These are phyloP conservation scores for Blennius ocellaris DNA, from an alignment of 2,113 vertebrate species.

Conservation along the genomic window DNA sequence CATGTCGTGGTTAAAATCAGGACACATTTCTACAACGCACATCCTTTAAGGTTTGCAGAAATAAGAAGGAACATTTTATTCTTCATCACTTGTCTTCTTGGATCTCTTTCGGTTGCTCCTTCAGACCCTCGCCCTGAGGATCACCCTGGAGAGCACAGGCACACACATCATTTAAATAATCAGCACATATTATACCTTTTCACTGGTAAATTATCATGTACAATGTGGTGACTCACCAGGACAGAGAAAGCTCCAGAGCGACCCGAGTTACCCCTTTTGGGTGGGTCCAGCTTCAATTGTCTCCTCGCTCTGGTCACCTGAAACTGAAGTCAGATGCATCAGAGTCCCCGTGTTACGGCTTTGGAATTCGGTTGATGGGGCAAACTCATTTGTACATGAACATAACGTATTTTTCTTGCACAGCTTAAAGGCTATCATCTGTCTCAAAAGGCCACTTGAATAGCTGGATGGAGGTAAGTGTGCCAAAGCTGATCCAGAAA, in stretches of 20 bases:
- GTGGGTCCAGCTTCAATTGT: constrained; percentile 59
- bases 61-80: constrained; percentile 12
- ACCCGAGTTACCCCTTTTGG: constrained; percentile 54
- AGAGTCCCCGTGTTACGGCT: no score
- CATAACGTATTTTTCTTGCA: background rate
- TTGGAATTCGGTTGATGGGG: background rate
- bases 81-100: constrained; percentile 14
- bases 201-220: background rate
- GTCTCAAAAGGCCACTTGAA: constrained; percentile 7
- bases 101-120: constrained; percentile 33
- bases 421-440: no score
- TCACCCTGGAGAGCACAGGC: constrained; percentile 62
- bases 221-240: constrained; percentile 56
- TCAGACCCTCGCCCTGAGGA: constrained; percentile 45
- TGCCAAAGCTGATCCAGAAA: constrained; percentile 8
- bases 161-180: background rate
- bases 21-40: constrained; percentile 5
- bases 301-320: constrained; percentile 75
- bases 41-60: constrained; percentile 2
- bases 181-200: background rate
- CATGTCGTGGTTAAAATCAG: constrained; percentile 11
- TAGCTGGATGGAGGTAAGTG: background rate
- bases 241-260: constrained; percentile 68
- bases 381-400: background rate
- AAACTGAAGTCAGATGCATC: constrained; percentile 4